Percentiles rank a stretch among this genome's conserved stretches.
These are phyloP conservation scores for Gambusia affinis DNA, from an alignment of 2,113 vertebrate species.

Conservation along the genomic window DNA sequence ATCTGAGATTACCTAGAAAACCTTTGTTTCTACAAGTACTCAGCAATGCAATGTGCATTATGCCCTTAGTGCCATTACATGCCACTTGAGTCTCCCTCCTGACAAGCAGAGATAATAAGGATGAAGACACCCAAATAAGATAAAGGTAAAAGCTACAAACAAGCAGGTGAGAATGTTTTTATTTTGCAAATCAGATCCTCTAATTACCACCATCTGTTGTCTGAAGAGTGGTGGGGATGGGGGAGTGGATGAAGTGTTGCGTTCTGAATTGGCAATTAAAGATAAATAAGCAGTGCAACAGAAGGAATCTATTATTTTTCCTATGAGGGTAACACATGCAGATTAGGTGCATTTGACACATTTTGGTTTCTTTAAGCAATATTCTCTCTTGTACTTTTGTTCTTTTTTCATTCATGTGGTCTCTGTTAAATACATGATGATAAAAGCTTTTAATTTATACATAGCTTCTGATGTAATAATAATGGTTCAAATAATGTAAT, in stretches of 20 bases:
- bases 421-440: background rate
- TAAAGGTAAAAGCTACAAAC: constrained; percentile 27
- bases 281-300: constrained; percentile 14
- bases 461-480: background rate
- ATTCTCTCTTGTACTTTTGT: background rate
- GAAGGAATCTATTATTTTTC: constrained; percentile 20
- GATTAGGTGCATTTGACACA: constrained; percentile 2
- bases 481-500: background rate
- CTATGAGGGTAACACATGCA: constrained; percentile 18
- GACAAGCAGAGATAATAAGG: constrained; percentile 34
- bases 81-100: constrained; percentile 40
- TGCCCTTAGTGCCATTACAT: constrained; percentile 42
- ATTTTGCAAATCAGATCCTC: constrained; percentile 40
- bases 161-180: constrained; percentile 36
- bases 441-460: background rate
- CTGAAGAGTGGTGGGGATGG: constrained; percentile 27
- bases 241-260: constrained; percentile 13
- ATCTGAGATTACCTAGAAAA: constrained; percentile 22
- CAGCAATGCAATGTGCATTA: constrained; percentile 34
- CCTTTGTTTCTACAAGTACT: constrained; percentile 46
- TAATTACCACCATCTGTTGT: constrained; percentile 62
- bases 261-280: constrained; percentile 39
- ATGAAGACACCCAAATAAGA: constrained; percentile 51
- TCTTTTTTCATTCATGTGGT: background rate
- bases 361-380: background rate